Evolutionary conservation across 2,888 invertebrate genomes (phyloP).

Genomic region (Gasteruption jaculator): DNA sequence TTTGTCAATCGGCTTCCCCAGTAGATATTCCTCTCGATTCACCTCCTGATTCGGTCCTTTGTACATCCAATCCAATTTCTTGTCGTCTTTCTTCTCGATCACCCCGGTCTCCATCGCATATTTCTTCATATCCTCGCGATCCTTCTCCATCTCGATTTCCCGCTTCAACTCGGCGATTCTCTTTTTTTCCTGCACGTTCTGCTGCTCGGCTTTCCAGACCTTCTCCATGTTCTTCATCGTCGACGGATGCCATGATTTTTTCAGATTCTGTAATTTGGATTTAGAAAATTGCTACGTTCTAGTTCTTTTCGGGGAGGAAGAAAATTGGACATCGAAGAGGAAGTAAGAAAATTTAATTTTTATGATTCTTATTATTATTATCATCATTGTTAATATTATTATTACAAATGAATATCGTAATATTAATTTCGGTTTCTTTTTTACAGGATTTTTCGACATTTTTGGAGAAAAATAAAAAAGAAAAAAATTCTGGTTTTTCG

Average conservation of each 20-base stretch:
- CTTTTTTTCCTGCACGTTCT: constrained; percentile 65
- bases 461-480: constrained; percentile 5
- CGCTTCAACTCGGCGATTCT: constrained; percentile 64
- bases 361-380: no score
- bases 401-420: neutral
- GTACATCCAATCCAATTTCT: constrained; percentile 86
- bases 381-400: no score
- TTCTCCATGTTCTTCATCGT: constrained; percentile 73
- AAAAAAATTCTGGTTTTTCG: no score
- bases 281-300: no score
- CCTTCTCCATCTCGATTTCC: constrained; percentile 65
- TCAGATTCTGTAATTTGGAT: constrained; percentile 63
- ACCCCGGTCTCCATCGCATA: constrained; percentile 58
- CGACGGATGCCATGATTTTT: constrained; percentile 77
- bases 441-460: neutral
- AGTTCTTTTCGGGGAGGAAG: neutral
- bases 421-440: constrained; percentile 15
- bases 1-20: constrained; percentile 79
- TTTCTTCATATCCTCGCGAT: constrained; percentile 63
- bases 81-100: constrained; percentile 53
- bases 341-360: constrained; percentile 1
- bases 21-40: constrained; percentile 83
- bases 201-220: constrained; percentile 75
- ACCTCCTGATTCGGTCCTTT: constrained; percentile 61
- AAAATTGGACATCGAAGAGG: constrained; percentile 3